These are phyloP conservation scores for Lasiurus borealis DNA, from an alignment of 2,113 vertebrate species.

Conservation along the genomic window DNA sequence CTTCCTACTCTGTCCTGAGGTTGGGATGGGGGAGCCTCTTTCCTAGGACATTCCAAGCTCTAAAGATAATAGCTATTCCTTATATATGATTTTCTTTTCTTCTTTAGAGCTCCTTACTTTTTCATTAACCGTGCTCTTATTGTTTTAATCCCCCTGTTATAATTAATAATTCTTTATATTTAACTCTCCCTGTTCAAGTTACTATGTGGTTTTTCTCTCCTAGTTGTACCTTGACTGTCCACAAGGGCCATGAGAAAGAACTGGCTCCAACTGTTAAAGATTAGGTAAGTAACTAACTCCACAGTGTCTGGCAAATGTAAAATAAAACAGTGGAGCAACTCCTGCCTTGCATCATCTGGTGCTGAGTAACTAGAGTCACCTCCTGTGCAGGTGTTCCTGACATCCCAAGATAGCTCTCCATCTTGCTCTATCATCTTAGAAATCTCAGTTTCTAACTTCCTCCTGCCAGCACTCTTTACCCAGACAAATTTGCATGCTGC, in stretches of 20 bases:
- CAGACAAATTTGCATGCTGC: not conserved
- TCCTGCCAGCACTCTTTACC: not conserved
- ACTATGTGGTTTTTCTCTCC: not conserved
- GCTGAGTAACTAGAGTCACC: not conserved
- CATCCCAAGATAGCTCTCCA: not conserved
- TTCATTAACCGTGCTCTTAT: not conserved
- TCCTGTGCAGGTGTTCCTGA: not conserved
- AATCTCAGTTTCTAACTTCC: not conserved
- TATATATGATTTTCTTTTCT: slow-evolving; percentile 7
- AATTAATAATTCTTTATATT: slow-evolving; percentile 56
- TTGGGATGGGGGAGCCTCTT: not conserved
- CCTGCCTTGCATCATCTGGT: not conserved
- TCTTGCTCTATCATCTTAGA: not conserved
- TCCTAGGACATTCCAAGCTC: not conserved
- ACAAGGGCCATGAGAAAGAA: not conserved
- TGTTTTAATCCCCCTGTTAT: not conserved
- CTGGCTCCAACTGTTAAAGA: not conserved
- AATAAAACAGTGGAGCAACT: not conserved
- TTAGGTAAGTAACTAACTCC: not conserved
- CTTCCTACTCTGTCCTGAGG: not conserved
- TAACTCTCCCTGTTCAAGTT: not conserved
- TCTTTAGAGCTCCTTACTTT: not conserved
- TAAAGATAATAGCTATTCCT: not conserved
- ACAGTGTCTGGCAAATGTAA: not conserved
- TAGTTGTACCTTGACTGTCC: not conserved